A percentile compares a stretch with the other conserved stretches of the same genome.
These are phyloP conservation scores for Astyanax mexicanus DNA, from an alignment of 2,797 vertebrate species.

Conservation along the genomic window DNA sequence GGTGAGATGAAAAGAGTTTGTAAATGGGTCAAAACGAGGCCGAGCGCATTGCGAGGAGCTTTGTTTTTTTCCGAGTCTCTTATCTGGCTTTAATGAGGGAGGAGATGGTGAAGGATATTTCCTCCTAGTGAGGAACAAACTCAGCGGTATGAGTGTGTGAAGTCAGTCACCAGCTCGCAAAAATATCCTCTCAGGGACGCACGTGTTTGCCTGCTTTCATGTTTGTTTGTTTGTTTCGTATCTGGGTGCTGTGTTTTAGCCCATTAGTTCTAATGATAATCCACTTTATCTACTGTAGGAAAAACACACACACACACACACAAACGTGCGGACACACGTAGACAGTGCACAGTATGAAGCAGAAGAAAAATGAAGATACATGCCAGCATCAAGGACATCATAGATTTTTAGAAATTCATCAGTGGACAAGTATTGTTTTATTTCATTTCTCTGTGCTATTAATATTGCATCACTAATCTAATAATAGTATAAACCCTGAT, in stretches of 20 bases:
- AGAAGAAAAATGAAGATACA: background rate
- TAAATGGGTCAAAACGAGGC: conserved; percentile 31
- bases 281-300: background rate
- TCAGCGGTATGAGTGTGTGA: conserved; percentile 6
- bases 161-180: conserved; percentile 7
- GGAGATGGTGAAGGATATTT: conserved; percentile 20
- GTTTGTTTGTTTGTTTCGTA: conserved; percentile 23
- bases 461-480: no score
- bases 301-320: background rate
- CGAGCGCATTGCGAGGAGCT: conserved; percentile 13
- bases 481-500: no score
- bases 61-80: conserved; percentile 12
- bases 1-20: conserved; percentile 13
- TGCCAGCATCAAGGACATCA: background rate
- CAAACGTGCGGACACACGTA: no score
- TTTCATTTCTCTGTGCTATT: no score
- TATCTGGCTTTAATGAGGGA: conserved; percentile 43
- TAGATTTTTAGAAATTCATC: background rate
- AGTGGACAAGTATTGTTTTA: background rate
- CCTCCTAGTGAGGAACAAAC: conserved; percentile 29
- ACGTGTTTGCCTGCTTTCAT: conserved; percentile 15
- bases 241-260: background rate
- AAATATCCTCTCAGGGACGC: conserved; percentile 20
- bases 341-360: background rate
- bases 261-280: conserved; percentile 25